Evolutionary conservation across 2,797 vertebrate genomes (phyloP).

Genomic region (Muraenolepis orangiensis): DNA sequence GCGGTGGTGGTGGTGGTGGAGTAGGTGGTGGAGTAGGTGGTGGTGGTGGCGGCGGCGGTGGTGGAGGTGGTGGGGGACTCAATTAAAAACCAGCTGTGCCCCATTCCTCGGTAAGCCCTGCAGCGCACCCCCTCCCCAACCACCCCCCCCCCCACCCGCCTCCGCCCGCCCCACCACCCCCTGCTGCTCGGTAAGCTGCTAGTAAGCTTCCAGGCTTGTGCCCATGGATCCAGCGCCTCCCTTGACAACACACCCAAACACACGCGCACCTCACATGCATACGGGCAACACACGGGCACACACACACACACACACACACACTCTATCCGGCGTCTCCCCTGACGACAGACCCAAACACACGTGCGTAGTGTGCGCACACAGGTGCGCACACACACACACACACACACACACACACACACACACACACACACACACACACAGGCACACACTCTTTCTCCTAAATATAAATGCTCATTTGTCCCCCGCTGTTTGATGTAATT

Average conservation of each 20-base stretch:
- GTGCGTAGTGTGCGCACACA: no score
- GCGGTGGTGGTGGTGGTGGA: not conserved
- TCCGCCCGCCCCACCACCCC: slow-evolving; percentile 48
- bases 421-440: slow-evolving; percentile 23
- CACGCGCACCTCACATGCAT: slow-evolving; percentile 31
- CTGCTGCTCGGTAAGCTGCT: slow-evolving; percentile 65
- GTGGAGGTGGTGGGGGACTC: slow-evolving; percentile 54
- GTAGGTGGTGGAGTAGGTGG: no score
- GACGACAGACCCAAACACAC: not conserved
- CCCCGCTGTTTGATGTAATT: slow-evolving; percentile 63
- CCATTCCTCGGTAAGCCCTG: slow-evolving; percentile 67
- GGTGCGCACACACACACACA: slow-evolving; percentile 10
- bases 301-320: slow-evolving; percentile 20
- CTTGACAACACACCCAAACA: slow-evolving; percentile 38
- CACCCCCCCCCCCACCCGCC: slow-evolving; percentile 26
- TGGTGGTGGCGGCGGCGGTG: slow-evolving; percentile 13
- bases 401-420: not conserved
- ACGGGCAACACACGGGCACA: slow-evolving; percentile 21
- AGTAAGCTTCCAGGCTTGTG: slow-evolving; percentile 65
- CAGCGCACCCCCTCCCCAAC: slow-evolving; percentile 41
- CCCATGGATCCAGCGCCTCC: slow-evolving; percentile 60
- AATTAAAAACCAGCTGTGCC: slow-evolving; percentile 81
- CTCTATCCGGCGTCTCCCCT: not conserved
- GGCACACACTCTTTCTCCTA: slow-evolving; percentile 26
- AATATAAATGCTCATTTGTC: slow-evolving; percentile 67